A percentile compares a stretch with the other conserved stretches of the same genome.
Evolutionary conservation across 2,888 invertebrate species (phyloP).

Genomic region (Netelia virgata): DNA sequence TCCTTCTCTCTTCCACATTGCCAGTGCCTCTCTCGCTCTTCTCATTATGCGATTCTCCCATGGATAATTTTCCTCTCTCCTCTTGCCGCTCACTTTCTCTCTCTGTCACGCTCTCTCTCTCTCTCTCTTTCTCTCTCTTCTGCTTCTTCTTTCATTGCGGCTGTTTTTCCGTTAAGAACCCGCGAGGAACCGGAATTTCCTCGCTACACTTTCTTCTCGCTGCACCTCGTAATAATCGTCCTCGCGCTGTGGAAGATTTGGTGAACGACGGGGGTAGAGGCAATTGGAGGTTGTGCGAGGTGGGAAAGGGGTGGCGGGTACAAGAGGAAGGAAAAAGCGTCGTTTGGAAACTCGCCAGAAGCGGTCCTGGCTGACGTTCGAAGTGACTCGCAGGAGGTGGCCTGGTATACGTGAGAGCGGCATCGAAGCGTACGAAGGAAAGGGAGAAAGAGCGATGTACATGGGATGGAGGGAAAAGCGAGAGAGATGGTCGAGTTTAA

Average conservation of each 20-base stretch:
- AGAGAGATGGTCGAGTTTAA: conserved; percentile 21
- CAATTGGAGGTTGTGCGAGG: conserved; percentile 4
- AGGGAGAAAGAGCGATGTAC: background rate
- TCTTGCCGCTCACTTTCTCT: background rate
- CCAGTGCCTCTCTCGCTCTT: conserved; percentile 17
- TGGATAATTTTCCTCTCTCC: conserved; percentile 18
- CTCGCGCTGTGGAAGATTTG: conserved; percentile 27
- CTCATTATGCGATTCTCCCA: conserved; percentile 40
- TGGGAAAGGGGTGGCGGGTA: background rate
- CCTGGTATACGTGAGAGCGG: conserved; percentile 39
- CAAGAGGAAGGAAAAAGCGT: conserved; percentile 5
- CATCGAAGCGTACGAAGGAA: conserved; percentile 30
- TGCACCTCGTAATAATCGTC: conserved; percentile 64
- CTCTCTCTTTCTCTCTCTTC: conserved; percentile 46
- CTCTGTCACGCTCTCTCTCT: conserved; percentile 45
- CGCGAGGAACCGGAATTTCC: conserved; percentile 59
- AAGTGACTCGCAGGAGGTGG: conserved; percentile 38
- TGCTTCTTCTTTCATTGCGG: conserved; percentile 38
- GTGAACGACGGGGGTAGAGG: background rate
- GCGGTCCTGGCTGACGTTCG: conserved; percentile 48
- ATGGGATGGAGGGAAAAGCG: conserved; percentile 6
- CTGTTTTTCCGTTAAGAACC: conserved; percentile 57
- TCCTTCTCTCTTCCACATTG: background rate
- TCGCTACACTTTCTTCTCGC: conserved; percentile 48
- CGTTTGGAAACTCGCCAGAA: conserved; percentile 65